Evolutionary conservation across 2,888 invertebrate species (phyloP).

Genomic region (Argyresthia goedartella): DNA sequence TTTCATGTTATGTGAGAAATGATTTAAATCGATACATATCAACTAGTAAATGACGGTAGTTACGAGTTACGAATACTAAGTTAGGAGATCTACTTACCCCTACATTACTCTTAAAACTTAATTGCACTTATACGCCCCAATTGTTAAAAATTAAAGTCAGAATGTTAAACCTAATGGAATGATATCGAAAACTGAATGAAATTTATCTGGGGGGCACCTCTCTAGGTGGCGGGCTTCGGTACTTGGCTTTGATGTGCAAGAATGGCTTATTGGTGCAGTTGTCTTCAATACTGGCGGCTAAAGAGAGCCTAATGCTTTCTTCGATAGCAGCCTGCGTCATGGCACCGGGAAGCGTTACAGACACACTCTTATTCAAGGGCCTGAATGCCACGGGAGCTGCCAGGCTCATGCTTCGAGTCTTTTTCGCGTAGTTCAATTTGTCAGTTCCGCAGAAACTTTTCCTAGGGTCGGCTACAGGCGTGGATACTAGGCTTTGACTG

Average conservation of each 20-base stretch:
- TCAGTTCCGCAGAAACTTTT: constrained; percentile 27
- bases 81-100: constrained; percentile 48
- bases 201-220: constrained; percentile 71
- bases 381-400: constrained; percentile 32
- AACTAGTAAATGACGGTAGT: neutral
- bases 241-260: constrained; percentile 80
- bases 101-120: constrained; percentile 9
- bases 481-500: constrained; percentile 55
- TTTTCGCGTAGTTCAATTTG: constrained; percentile 30
- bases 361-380: constrained; percentile 35
- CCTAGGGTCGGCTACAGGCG: constrained; percentile 39
- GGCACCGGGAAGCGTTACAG: constrained; percentile 30
- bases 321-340: constrained; percentile 63
- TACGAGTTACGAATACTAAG: constrained; percentile 42
- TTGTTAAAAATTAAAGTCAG: constrained; percentile 14
- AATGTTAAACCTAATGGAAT: constrained; percentile 45
- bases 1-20: neutral
- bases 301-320: constrained; percentile 53
- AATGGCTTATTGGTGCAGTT: constrained; percentile 63
- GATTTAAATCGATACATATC: neutral
- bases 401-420: constrained; percentile 56
- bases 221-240: constrained; percentile 76
- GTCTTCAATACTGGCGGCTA: constrained; percentile 50
- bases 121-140: constrained; percentile 5
- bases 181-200: constrained; percentile 11